Percentiles rank a stretch among this genome's conserved stretches.
Conservation (phyloP, 2,113 vertebrate species). For the Regulus satrapa region DNA sequence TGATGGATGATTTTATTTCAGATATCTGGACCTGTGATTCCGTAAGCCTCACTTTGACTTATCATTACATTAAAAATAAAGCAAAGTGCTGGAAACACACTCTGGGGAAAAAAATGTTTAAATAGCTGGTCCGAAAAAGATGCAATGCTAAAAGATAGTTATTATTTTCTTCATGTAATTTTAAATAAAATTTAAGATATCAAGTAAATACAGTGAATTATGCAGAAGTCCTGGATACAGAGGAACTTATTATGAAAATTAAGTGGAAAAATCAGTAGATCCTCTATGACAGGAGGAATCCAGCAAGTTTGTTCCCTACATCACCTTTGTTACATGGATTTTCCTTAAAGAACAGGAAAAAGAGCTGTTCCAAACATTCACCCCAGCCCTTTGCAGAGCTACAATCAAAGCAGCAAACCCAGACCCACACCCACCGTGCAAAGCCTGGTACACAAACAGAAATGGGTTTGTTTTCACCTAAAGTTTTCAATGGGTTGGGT, state of each 20-base stretch:
- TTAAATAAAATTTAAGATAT: neutral
- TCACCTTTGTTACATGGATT: neutral
- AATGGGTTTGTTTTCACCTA: neutral
- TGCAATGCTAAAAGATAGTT: neutral
- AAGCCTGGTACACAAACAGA: neutral
- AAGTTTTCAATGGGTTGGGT: neutral
- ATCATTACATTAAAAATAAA: neutral
- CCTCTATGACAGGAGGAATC: neutral
- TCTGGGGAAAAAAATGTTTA: neutral
- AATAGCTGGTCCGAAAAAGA: neutral
- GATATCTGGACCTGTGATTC: slow-evolving; percentile 1
- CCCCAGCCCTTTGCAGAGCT: neutral
- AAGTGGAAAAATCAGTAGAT: neutral
- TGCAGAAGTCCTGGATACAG: neutral
- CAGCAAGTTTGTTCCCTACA: neutral
- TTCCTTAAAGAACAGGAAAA: neutral
- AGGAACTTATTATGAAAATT: neutral
- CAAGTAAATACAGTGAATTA: neutral
- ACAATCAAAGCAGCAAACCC: neutral
- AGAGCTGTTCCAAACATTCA: neutral
- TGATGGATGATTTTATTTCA: slow-evolving; percentile 37
- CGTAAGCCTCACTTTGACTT: neutral
- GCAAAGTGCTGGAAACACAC: neutral
- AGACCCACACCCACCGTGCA: neutral
- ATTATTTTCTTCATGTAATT: neutral